Evolutionary conservation across 53 echinoderm and acorn worm genomes (phyloP).

Genomic region (Patiria pectinifera): DNA sequence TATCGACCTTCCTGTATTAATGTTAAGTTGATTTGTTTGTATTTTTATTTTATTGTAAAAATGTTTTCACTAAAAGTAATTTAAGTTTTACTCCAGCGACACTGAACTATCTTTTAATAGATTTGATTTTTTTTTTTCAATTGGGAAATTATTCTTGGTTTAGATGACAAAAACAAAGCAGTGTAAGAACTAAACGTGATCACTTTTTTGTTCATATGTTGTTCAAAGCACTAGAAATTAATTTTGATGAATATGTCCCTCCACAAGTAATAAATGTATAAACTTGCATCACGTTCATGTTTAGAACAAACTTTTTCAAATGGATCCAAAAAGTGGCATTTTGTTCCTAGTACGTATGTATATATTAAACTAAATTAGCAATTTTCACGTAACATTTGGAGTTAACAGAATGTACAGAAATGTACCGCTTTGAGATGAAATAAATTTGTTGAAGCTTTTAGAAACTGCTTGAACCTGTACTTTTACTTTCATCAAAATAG

Average conservation of each 20-base stretch:
- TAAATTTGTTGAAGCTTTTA: no score
- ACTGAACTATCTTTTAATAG: not conserved
- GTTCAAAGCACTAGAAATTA: not conserved
- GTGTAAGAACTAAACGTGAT: not conserved
- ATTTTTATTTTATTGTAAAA: not conserved
- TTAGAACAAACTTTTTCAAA: not conserved
- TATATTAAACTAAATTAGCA: not conserved
- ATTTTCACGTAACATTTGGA: no score
- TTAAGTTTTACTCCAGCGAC: not conserved
- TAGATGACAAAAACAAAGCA: not conserved
- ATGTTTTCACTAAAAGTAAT: not conserved
- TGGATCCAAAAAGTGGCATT: not conserved
- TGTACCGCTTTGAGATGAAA: no score
- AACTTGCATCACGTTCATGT: not conserved
- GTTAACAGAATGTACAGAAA: no score
- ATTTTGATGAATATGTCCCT: not conserved
- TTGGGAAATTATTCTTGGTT: not conserved
- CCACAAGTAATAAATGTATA: no score
- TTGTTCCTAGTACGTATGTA: not conserved
- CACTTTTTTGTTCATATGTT: not conserved
- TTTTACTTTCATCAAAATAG: no score
- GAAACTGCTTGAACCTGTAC: no score
- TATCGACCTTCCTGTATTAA: not conserved
- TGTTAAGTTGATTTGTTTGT: not conserved
- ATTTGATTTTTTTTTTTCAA: not conserved